Evolutionary conservation across 2,888 invertebrate species (phyloP).

Genomic region (Cheilosia soror): DNA sequence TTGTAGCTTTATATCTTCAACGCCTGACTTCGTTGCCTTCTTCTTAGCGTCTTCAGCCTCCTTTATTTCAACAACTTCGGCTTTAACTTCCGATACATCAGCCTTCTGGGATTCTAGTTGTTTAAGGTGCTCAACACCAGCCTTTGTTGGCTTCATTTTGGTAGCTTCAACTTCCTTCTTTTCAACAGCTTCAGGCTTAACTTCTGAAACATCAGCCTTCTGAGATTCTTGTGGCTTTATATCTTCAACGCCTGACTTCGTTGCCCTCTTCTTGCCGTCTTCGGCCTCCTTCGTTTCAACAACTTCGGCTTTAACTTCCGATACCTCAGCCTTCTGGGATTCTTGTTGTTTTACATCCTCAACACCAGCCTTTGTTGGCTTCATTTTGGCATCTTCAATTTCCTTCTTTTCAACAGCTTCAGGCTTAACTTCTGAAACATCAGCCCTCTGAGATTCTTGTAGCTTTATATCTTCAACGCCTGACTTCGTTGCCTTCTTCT

Average conservation of each 20-base stretch:
- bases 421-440: constrained; percentile 35
- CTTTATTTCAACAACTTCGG: constrained; percentile 40
- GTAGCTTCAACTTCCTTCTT: constrained; percentile 21
- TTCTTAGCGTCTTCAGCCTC: constrained; percentile 13
- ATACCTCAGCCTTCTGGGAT: constrained; percentile 25
- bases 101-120: constrained; percentile 24
- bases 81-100: constrained; percentile 36
- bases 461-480: neutral
- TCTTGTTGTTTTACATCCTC: constrained; percentile 1
- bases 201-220: constrained; percentile 43
- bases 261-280: constrained; percentile 17
- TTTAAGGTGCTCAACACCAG: constrained; percentile 10
- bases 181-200: constrained; percentile 35
- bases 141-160: constrained; percentile 24
- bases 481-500: constrained; percentile 40
- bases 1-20: neutral
- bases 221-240: neutral
- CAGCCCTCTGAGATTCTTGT: constrained; percentile 25
- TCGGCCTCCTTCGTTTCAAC: constrained; percentile 18
- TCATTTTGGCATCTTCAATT: constrained; percentile 10
- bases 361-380: constrained; percentile 26
- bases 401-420: constrained; percentile 42
- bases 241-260: constrained; percentile 26
- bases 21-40: constrained; percentile 27
- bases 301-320: constrained; percentile 59